Conservation (phyloP, 2,888 invertebrate genomes). For the Epistrophe grossulariae region DNA sequence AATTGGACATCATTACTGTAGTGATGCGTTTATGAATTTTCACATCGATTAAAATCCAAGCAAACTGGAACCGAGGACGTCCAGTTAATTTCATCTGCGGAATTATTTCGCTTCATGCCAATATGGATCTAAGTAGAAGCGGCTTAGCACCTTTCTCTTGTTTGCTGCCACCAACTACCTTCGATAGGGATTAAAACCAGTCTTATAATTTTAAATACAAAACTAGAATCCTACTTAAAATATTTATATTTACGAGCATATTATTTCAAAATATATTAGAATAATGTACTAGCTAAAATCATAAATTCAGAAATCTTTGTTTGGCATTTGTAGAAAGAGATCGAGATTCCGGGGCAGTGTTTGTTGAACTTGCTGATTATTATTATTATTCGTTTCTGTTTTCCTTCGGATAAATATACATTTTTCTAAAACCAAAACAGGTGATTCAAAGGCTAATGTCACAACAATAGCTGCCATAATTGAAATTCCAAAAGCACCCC, state of each 20-base stretch:
- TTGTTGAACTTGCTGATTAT: not conserved
- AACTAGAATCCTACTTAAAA: not conserved
- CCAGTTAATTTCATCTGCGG: too few relatives aligned
- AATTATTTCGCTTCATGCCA: too few relatives aligned
- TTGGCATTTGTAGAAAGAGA: not conserved
- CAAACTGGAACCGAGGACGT: too few relatives aligned
- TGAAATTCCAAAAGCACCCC: slow-evolving; percentile 60
- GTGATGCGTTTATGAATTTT: too few relatives aligned
- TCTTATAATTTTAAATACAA: too few relatives aligned
- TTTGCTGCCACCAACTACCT: too few relatives aligned
- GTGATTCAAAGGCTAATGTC: slow-evolving; percentile 82
- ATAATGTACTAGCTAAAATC: not conserved
- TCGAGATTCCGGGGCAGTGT: not conserved
- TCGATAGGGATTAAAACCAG: too few relatives aligned
- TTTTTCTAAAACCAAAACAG: slow-evolving; percentile 80
- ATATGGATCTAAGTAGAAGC: too few relatives aligned
- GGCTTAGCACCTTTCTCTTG: too few relatives aligned
- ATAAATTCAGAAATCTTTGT: not conserved
- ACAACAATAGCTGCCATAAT: slow-evolving; percentile 78
- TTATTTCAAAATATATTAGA: not conserved
- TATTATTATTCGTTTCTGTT: not conserved
- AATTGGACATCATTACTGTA: too few relatives aligned
- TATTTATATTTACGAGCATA: not conserved
- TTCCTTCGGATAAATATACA: slow-evolving; percentile 48
- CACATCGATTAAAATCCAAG: too few relatives aligned